Percentiles rank a stretch among this genome's conserved stretches.
These are phyloP conservation scores for Epinephelus fuscoguttatus DNA, from an alignment of 2,113 vertebrate genomes.

Conservation along the genomic window DNA sequence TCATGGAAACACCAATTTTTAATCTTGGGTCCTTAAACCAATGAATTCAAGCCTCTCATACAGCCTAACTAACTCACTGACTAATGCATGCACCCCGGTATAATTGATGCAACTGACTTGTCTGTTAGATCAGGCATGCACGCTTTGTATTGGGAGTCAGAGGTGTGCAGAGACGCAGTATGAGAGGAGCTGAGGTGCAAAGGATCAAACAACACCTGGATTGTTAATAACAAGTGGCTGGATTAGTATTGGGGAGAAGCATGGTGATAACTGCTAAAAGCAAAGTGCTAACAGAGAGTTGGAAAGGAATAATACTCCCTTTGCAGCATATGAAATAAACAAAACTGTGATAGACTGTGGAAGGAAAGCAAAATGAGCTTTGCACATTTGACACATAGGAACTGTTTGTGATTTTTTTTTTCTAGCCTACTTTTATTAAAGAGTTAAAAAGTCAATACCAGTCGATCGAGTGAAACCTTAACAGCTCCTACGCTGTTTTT, in stretches of 20 bases:
- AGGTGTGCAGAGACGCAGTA: constrained; percentile 38
- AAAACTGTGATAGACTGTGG: constrained; percentile 9
- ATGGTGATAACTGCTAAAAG: constrained; percentile 25
- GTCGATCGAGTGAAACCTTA: neutral
- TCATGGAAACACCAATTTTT: constrained; percentile 84
- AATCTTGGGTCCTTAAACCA: constrained; percentile 68
- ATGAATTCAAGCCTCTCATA: constrained; percentile 63
- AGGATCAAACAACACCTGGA: constrained; percentile 36
- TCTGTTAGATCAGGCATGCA: constrained; percentile 22
- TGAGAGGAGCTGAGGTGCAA: constrained; percentile 23
- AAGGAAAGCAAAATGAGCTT: constrained; percentile 10
- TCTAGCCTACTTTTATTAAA: constrained; percentile 3
- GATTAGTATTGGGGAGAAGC: constrained; percentile 8
- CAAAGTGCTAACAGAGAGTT: constrained; percentile 27
- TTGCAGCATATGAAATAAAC: neutral
- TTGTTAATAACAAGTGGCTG: constrained; percentile 27
- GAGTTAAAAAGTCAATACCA: constrained; percentile 3
- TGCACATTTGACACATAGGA: constrained; percentile 10
- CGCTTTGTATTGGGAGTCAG: neutral
- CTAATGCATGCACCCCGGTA: constrained; percentile 38
- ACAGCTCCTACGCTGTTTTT: neutral
- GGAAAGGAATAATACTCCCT: constrained; percentile 13
- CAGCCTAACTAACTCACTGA: constrained; percentile 59
- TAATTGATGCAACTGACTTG: constrained; percentile 37
- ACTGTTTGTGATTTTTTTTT: constrained; percentile 7